Evolutionary conservation across 2,113 vertebrate genomes (phyloP).

Genomic region (Phocoena phocoena): DNA sequence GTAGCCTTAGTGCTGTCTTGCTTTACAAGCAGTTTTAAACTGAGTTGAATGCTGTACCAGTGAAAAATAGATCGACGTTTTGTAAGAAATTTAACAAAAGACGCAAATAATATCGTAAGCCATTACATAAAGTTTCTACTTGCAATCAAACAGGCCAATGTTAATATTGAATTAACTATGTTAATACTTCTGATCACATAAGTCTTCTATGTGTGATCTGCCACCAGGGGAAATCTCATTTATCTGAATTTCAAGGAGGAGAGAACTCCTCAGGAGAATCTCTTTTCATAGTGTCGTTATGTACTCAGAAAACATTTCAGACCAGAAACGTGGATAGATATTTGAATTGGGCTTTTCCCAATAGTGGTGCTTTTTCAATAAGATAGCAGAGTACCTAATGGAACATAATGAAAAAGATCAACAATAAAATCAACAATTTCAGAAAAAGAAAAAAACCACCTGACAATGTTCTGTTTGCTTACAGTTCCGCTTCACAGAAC

Average conservation of each 20-base stretch:
- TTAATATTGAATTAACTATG: neutral
- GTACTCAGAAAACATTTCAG: slow-evolving; percentile 13
- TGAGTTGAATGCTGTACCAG: neutral
- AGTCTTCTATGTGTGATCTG: neutral
- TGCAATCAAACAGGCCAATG: neutral
- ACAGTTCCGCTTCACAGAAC: slow-evolving; percentile 71
- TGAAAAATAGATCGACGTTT: slow-evolving; percentile 9
- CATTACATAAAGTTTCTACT: neutral
- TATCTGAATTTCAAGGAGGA: neutral
- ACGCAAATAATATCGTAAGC: neutral
- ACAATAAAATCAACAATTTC: slow-evolving; percentile 43
- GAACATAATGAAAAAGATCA: slow-evolving; percentile 57
- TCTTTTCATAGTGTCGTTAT: neutral
- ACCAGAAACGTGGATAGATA: neutral
- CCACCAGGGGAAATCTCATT: neutral
- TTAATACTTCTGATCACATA: neutral
- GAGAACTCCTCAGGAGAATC: neutral
- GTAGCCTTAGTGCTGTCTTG: neutral
- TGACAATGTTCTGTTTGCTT: neutral
- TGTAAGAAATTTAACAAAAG: slow-evolving; percentile 22
- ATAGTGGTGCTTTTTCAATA: slow-evolving; percentile 11
- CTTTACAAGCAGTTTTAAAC: neutral
- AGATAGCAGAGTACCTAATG: slow-evolving; percentile 4
- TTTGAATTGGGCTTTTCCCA: slow-evolving; percentile 35
- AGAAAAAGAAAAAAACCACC: slow-evolving; percentile 28